Percentiles rank a stretch among this genome's conserved stretches.
Conservation (phyloP, 2,888 invertebrate species). For the Marronus borbonicus region DNA sequence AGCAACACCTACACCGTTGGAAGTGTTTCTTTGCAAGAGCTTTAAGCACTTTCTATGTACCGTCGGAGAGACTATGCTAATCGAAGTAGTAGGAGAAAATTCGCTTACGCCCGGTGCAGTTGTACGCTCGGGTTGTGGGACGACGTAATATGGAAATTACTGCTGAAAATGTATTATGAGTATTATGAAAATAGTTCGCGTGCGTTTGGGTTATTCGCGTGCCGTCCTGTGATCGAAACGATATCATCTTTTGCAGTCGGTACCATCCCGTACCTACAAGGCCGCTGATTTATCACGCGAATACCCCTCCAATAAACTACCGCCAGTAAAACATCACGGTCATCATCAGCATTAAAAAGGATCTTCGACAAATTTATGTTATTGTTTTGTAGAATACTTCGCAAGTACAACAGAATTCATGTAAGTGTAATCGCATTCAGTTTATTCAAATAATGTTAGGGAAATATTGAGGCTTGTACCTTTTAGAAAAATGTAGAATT, state of each 20-base stretch:
- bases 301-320: conserved; percentile 16
- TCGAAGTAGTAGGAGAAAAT: not conserved
- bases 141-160: conserved; percentile 38
- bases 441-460: not conserved
- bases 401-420: no score
- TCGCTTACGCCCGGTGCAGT: not conserved
- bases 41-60: conserved; percentile 3
- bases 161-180: conserved; percentile 28
- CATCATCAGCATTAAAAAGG: not conserved
- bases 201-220: conserved; percentile 55
- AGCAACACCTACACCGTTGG: not conserved
- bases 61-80: conserved; percentile 5
- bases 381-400: no score
- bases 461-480: no score
- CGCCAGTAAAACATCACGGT: not conserved
- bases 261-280: conserved; percentile 56
- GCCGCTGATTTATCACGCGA: conserved; percentile 37
- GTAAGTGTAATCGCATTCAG: not conserved
- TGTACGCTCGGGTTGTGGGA: not conserved
- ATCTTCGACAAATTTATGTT: no score
- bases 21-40: not conserved
- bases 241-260: conserved; percentile 54
- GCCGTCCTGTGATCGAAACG: conserved; percentile 39
- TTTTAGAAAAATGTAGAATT: no score
- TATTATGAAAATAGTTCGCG: conserved; percentile 53